These are phyloP conservation scores for Lepidocolaptes lacrymiger DNA, from an alignment of 2,797 vertebrate genomes.

Conservation along the genomic window DNA sequence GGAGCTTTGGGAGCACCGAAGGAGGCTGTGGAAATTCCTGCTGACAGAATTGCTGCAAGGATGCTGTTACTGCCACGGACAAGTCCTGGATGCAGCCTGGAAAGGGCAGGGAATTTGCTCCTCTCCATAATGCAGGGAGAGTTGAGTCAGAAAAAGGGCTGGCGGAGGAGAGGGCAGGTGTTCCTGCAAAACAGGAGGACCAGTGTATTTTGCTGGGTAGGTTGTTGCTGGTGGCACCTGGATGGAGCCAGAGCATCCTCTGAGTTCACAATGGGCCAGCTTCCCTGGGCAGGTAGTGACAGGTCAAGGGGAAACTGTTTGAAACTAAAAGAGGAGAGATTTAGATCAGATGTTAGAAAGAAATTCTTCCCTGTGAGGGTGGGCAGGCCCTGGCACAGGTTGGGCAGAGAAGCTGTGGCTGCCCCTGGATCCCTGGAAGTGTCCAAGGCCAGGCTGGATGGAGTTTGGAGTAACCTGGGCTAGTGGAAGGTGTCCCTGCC, in stretches of 20 bases:
- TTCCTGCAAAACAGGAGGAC: not conserved
- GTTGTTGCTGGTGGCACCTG: not conserved
- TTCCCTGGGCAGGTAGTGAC: not conserved
- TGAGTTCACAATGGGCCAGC: accelerated
- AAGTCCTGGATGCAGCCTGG: not conserved
- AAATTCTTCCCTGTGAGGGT: not conserved
- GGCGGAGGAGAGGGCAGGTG: not conserved
- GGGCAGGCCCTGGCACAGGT: accelerated
- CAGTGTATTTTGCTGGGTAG: not conserved
- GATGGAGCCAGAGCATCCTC: not conserved
- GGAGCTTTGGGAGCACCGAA: not conserved
- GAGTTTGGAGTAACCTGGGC: accelerated
- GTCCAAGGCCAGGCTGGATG: accelerated
- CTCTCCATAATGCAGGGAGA: accelerated
- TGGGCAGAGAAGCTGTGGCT: not conserved
- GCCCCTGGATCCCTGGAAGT: not conserved
- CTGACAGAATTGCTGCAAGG: not conserved
- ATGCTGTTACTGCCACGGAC: accelerated
- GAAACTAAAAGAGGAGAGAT: not conserved
- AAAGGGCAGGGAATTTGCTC: not conserved
- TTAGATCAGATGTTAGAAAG: not conserved
- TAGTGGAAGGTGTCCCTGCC: not conserved
- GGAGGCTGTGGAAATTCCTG: not conserved
- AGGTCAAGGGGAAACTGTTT: not conserved
- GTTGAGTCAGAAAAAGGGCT: not conserved